These are phyloP conservation scores for Merodon equestris DNA, from an alignment of 2,888 invertebrate species.

Conservation along the genomic window DNA sequence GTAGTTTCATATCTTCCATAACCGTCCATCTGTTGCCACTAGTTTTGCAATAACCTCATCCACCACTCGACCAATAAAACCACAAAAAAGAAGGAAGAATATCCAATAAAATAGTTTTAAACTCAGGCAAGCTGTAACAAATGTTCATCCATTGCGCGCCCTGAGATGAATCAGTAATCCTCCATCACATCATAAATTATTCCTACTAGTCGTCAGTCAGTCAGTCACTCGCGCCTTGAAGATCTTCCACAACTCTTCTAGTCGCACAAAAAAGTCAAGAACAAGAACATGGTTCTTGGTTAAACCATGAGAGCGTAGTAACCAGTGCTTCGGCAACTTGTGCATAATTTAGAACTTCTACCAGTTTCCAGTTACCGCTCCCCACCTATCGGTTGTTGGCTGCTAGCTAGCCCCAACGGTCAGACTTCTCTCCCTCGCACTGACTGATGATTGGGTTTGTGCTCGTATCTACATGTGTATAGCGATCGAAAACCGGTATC, in stretches of 20 bases:
- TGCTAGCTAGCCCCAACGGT: too few species aligned
- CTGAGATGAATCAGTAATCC: slow-evolving; percentile 15
- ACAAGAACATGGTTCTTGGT: too few species aligned
- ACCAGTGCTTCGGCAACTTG: slow-evolving; percentile 56
- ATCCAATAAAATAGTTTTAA: slow-evolving; percentile 7
- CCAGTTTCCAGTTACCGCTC: slow-evolving; percentile 23
- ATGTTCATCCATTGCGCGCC: neutral
- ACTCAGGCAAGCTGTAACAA: neutral
- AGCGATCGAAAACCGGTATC: slow-evolving; percentile 52
- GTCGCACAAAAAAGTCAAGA: neutral
- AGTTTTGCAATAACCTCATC: neutral
- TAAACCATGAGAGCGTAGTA: neutral
- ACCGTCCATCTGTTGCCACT: slow-evolving; percentile 1
- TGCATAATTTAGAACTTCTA: slow-evolving; percentile 52
- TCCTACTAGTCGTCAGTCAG: slow-evolving; percentile 6
- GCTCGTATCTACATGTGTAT: neutral
- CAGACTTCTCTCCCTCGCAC: too few species aligned
- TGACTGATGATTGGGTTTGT: neutral
- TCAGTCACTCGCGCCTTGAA: neutral
- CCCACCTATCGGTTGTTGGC: neutral
- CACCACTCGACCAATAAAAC: too few species aligned
- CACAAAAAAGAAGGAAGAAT: neutral
- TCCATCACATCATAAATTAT: neutral
- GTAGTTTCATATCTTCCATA: too few species aligned
- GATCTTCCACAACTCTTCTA: slow-evolving; percentile 12